Percentiles rank a stretch among this genome's conserved stretches.
phyloP scores from a whole-genome alignment of 2,797 vertebrate species.

The Rhincodon typus region DNA sequence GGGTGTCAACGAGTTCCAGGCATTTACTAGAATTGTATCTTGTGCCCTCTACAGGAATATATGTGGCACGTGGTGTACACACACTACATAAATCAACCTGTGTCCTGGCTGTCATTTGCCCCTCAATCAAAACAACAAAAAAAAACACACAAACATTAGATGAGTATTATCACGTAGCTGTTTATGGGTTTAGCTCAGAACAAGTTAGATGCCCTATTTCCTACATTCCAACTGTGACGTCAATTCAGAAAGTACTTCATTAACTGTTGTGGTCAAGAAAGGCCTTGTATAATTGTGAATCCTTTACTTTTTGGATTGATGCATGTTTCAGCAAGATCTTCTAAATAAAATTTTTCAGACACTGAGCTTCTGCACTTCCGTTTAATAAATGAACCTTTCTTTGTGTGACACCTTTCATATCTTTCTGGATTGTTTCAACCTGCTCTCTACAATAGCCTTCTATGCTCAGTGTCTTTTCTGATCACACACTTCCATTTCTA shows the following conservation, averaged over 20 bases:
- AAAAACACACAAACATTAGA: no score
- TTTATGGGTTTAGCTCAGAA: no score
- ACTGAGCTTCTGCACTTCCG: background rate
- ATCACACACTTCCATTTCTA: background rate
- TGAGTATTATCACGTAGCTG: no score
- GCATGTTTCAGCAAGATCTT: background rate
- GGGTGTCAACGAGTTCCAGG: background rate
- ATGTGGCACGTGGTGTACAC: background rate
- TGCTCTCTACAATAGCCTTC: background rate
- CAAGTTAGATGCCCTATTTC: no score
- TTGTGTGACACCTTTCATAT: background rate
- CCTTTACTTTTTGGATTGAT: background rate
- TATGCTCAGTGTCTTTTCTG: background rate
- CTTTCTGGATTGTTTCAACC: background rate
- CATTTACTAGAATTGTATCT: background rate
- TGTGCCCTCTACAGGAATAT: background rate
- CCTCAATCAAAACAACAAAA: no score
- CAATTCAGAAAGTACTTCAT: no score
- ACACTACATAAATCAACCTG: background rate
- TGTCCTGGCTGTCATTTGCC: background rate
- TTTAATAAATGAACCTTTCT: background rate
- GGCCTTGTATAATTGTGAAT: no score
- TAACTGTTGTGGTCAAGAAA: no score
- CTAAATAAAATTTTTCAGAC: background rate
- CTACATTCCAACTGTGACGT: no score